Evolutionary conservation across 2,888 invertebrate genomes (phyloP), one percentile per base, ranked within the genome.

Genomic region (Mesochorus sp.): DNA sequence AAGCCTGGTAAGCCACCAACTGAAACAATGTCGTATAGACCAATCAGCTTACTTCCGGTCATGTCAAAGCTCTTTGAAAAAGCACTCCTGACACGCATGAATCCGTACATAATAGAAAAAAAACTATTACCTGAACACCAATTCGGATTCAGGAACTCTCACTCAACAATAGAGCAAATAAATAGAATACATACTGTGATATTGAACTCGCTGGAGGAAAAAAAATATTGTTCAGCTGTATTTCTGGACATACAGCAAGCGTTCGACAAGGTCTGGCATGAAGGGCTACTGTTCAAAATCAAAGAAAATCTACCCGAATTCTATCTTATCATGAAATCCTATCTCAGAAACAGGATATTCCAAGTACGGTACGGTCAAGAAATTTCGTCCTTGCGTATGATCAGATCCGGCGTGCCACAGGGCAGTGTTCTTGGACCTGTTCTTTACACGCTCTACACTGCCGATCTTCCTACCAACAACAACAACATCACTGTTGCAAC

Each of bases 251-350:
- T 42, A 5, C 42, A 42, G 10, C 42, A 42, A 6, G 42, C 12
- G 2, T 42, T 42, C 14, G 42, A 47, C 8, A 47, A 47, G 8
- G 44, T 47, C 4, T 47, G 44, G 44, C 19, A 47, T 17, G 3
- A 12, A 3, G 42, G 42, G 14, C 17, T 47, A 47, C 44, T 47
- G 19, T 19, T 3, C 44, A 47, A 47, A 26, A 28, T 28, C 12
- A 51, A 51, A 51, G 28, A 26, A 49, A 49, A 24, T n/a, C 49
- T 49, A n/a, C 49, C 49, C n/a, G n/a, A 49, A 49, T 49, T 2
- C 49, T 19, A 19, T 19, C 47, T 47, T 19, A 17, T 47, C 19
- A 12, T 42, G 14, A 49, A 49, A 49, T 49, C 49, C 21, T 49
- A 49, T n/a, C n/a, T n/a, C n/a, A n/a, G n/a, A n/a, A n/a, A n/a